Evolutionary conservation across 2,113 vertebrate species (phyloP).

Genomic region (Dipodomys spectabilis): DNA sequence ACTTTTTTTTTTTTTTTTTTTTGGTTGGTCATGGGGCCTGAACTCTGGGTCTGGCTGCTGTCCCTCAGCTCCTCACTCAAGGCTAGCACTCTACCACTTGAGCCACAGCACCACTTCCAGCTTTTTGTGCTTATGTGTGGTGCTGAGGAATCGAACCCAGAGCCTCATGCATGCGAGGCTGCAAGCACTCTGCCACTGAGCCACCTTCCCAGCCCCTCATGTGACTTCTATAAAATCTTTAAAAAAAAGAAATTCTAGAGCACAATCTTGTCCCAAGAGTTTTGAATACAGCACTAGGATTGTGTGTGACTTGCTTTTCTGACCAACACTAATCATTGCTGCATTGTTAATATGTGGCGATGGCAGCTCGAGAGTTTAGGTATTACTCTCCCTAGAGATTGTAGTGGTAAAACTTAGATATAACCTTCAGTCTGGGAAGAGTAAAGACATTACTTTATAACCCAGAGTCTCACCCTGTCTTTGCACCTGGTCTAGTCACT

Average conservation of each 20-base stretch:
- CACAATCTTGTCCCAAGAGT: neutral
- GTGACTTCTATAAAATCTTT: neutral
- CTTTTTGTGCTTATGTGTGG: no score
- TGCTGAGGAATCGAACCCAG: no score
- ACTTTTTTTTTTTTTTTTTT: neutral
- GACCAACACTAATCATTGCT: neutral
- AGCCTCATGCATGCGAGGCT: no score
- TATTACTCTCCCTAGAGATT: neutral
- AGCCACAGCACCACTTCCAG: no score
- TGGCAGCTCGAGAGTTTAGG: constrained; percentile 50
- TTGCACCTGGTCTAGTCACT: constrained; percentile 56
- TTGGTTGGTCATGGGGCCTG: no score
- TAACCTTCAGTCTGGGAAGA: constrained; percentile 59
- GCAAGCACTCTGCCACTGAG: no score
- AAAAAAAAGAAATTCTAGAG: constrained; percentile 30
- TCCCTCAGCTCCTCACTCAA: no score
- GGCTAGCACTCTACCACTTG: no score
- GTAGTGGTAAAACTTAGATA: neutral
- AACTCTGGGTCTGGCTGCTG: no score
- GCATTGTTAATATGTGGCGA: constrained; percentile 28
- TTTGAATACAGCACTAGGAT: constrained; percentile 27
- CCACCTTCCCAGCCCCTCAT: no score
- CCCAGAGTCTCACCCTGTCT: constrained; percentile 6
- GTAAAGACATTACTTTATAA: constrained; percentile 63
- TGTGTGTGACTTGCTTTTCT: constrained; percentile 10